A percentile compares a stretch with the other conserved stretches of the same genome.
Conservation (phyloP, 2,797 vertebrate species). For the Labroides dimidiatus region DNA sequence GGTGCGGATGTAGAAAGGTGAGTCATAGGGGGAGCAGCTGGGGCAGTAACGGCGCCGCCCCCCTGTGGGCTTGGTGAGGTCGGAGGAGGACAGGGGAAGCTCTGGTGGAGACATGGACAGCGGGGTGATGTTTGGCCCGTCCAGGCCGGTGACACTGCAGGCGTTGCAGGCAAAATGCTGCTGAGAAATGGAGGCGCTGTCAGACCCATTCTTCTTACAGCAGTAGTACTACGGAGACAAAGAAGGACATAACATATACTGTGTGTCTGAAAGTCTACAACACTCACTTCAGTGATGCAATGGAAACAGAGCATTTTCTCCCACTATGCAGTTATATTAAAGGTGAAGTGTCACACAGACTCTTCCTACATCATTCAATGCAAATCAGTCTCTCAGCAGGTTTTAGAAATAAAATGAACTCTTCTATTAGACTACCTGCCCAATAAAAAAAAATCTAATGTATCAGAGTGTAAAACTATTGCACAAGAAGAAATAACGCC, state of each 20-base stretch:
- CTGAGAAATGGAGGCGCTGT: slow-evolving; percentile 83
- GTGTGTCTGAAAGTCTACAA: too few relatives aligned
- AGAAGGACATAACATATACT: background rate
- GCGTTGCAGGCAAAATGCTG: slow-evolving; percentile 90
- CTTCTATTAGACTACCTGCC: too few relatives aligned
- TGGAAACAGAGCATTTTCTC: too few relatives aligned
- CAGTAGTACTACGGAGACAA: slow-evolving; percentile 92
- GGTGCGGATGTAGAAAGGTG: slow-evolving; percentile 92
- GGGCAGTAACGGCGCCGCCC: slow-evolving; percentile 85
- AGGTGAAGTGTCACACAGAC: too few relatives aligned
- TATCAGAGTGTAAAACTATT: too few relatives aligned
- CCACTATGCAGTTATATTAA: too few relatives aligned
- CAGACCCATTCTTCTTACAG: slow-evolving; percentile 93
- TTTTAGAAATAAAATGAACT: too few relatives aligned
- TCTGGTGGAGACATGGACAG: slow-evolving; percentile 79
- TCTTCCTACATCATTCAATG: too few relatives aligned
- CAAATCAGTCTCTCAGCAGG: too few relatives aligned
- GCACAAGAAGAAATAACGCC: too few relatives aligned
- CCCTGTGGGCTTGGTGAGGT: slow-evolving; percentile 79
- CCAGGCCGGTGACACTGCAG: slow-evolving; percentile 87
- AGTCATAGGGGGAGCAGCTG: slow-evolving; percentile 90
- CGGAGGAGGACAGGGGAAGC: slow-evolving; percentile 64
- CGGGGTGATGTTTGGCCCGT: slow-evolving; percentile 78
- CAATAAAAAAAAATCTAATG: too few relatives aligned
- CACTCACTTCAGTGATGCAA: too few relatives aligned